Base-by-base conservation (phyloP, 2,888 invertebrate genomes). In the Noctua janthe region DNA sequence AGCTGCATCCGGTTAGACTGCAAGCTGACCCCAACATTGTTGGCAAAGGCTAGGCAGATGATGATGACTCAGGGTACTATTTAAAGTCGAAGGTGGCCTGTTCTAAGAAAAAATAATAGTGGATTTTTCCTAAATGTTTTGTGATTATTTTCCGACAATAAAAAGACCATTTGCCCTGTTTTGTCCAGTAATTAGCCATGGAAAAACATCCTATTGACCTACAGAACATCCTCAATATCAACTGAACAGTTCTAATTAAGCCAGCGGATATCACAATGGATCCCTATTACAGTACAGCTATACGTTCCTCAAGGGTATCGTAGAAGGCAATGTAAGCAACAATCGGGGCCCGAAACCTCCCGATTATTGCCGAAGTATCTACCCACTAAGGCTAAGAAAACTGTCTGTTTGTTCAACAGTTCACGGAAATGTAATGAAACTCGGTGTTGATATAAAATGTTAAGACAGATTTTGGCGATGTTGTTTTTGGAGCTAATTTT, bases 231-330 rank as follows among this genome's bases (percentile, higher is more conserved):
- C 89, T 84, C 85, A 89, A 83, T 90, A 90, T 86, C 88, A 85
- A 80, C 82, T 85, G 84, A 89, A 90, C 87, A 85, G n/a, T 79
- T 86, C 90, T 92, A 92, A 93, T 93, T 93, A 92, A 92, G 83
- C 82, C 86, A 66, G 83, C 88, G 91, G 93, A 92, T 92, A 92
- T 92, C 90, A 93, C 95, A 94, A 96, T 96, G 94, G 93, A 94
- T 95, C 92, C 93, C 92, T 93, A 95, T 96, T 95, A 95, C 91
- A 91, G 91, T 87, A 92, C 92, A 92, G 89, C 91, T 90, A 91
- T 92, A 94, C 92, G 92, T 86, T 89, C 87, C 95, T 93, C 95
- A 82, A 88, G 95, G 94, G 95, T 91, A 91, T 91, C 91, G 87
- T 92, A 71, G 82, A 84, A 80, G 84, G 85, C 90, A 88, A 85